Evolutionary conservation across 35 echinoderm and acorn worm genomes (phyloP).

Genomic region (Heliocidaris tuberculata): DNA sequence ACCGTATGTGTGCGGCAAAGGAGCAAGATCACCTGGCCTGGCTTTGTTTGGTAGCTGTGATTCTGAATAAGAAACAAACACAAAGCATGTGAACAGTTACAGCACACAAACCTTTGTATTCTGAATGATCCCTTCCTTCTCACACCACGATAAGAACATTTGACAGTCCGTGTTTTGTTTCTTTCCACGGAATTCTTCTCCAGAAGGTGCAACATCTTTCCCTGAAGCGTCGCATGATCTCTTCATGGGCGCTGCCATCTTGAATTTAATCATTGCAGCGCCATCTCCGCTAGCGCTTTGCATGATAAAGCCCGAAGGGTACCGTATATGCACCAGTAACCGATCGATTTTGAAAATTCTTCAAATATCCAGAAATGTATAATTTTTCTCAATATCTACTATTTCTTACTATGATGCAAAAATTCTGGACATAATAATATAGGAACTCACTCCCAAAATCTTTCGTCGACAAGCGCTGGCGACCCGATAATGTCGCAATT

Average conservation of each 20-base stretch:
- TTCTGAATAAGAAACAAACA: too few species aligned
- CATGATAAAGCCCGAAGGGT: not conserved
- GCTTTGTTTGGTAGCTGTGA: too few species aligned
- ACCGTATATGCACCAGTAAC: not conserved
- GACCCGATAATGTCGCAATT: too few species aligned
- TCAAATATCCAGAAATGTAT: not conserved
- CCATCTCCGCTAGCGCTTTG: not conserved
- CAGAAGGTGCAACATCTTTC: not conserved
- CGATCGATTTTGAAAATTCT: too few species aligned
- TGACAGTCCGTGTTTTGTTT: not conserved
- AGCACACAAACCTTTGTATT: not conserved
- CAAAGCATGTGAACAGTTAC: not conserved
- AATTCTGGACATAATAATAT: too few species aligned
- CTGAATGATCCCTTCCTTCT: not conserved
- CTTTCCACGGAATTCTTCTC: not conserved
- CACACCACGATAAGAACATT: constrained; percentile 23
- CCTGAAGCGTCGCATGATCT: not conserved
- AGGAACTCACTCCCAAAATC: too few species aligned
- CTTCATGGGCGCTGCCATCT: not conserved
- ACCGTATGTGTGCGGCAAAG: too few species aligned
- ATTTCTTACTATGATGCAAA: not conserved
- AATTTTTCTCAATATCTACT: not conserved
- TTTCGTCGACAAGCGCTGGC: too few species aligned
- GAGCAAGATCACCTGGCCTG: too few species aligned
- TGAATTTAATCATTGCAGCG: not conserved